phyloP scores from a whole-genome alignment of 2,797 vertebrate species.

The Smutsia gigantea region DNA sequence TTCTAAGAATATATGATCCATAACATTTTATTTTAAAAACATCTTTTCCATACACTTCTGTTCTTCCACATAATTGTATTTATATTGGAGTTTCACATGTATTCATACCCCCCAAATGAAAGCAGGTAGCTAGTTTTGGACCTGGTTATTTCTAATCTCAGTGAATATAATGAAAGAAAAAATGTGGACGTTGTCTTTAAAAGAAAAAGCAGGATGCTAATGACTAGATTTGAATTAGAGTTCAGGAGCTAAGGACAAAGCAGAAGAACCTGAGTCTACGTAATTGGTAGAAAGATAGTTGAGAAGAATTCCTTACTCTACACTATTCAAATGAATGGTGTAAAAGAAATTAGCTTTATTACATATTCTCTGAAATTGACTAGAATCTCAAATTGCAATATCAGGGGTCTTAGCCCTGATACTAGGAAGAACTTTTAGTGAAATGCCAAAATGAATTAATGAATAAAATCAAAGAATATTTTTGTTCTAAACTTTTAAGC shows the following conservation, averaged over 20 bases:
- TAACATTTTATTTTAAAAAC: neutral
- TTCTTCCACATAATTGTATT: neutral
- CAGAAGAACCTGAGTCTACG: fast-evolving
- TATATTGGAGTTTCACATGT: fast-evolving
- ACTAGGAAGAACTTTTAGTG: neutral
- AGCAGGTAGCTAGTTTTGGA: neutral
- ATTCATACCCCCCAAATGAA: neutral
- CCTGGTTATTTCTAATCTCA: neutral
- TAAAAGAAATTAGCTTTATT: neutral
- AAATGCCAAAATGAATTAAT: neutral
- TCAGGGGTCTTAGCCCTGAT: neutral
- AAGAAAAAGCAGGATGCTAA: neutral
- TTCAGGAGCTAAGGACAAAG: neutral
- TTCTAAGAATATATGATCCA: neutral
- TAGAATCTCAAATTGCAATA: neutral
- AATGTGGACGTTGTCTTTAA: neutral
- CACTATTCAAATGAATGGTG: neutral
- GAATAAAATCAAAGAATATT: neutral
- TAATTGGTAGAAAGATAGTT: neutral
- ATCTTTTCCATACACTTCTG: neutral
- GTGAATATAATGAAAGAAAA: neutral
- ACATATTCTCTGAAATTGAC: neutral
- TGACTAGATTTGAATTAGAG: neutral
- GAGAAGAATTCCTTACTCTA: neutral
- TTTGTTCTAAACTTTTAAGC: neutral